Conservation (phyloP, 2,797 vertebrate genomes). For the Sebastes miniatus region DNA sequence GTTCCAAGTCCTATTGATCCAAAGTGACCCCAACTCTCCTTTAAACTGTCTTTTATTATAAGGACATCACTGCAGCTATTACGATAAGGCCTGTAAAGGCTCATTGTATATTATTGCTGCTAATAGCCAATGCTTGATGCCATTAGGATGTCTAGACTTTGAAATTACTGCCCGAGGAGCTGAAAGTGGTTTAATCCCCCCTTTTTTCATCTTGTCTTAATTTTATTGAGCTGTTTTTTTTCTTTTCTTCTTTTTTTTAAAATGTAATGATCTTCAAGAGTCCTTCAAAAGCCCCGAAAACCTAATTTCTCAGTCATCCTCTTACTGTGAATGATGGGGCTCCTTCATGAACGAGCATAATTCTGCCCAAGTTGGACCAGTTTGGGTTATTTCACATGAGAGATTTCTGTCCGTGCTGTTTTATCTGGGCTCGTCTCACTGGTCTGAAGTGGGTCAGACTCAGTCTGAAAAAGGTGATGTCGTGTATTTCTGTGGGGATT, state of each 20-base stretch:
- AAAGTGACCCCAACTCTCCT: conserved; percentile 20
- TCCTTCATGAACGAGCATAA: neutral
- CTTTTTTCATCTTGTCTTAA: neutral
- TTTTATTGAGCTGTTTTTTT: neutral
- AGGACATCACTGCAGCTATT: conserved; percentile 9
- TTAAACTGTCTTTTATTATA: conserved; percentile 31
- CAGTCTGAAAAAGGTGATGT: neutral
- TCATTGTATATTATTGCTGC: neutral
- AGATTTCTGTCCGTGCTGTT: neutral
- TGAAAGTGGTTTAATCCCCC: neutral
- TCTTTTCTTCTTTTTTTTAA: neutral
- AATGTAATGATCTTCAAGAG: neutral
- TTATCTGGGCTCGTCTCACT: neutral
- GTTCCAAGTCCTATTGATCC: conserved; percentile 40
- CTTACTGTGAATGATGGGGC: neutral
- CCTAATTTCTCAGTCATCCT: neutral
- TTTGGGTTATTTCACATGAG: neutral
- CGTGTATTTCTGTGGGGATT: neutral
- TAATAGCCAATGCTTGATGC: neutral
- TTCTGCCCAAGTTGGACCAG: neutral
- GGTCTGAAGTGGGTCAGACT: neutral
- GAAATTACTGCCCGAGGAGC: neutral
- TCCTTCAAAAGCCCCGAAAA: neutral
- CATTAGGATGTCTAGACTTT: conserved; percentile 11
- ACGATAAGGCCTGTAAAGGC: neutral